A percentile compares a stretch with the other conserved stretches of the same genome.
Conservation (phyloP, 92 coral and sea anemone species). For the Epizoanthus ramosus region DNA sequence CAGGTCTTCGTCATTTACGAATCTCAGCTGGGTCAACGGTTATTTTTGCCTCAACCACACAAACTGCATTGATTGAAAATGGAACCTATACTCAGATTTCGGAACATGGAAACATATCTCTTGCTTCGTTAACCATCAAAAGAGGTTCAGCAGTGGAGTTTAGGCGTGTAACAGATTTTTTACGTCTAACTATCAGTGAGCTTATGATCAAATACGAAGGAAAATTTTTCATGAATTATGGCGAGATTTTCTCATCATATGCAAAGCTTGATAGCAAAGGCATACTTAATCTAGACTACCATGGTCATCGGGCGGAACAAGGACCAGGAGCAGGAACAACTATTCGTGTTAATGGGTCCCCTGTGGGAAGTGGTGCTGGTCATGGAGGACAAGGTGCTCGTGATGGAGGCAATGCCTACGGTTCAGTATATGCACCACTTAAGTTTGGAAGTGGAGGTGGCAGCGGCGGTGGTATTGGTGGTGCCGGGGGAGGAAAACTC, state of each 20-base stretch:
- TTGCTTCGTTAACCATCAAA: constrained; percentile 58
- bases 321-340: constrained; percentile 71
- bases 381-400: constrained; percentile 70
- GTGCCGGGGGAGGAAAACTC: constrained; percentile 69
- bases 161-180: constrained; percentile 50
- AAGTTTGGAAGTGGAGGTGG: constrained; percentile 74
- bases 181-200: constrained; percentile 57
- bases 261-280: constrained; percentile 68
- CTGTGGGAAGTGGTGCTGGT: constrained; percentile 65
- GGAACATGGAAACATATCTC: constrained; percentile 67
- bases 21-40: constrained; percentile 55
- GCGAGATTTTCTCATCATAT: constrained; percentile 66
- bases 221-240: constrained; percentile 56
- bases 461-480: constrained; percentile 61
- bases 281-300: constrained; percentile 43
- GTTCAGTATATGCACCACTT: constrained; percentile 60
- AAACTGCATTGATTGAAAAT: constrained; percentile 68
- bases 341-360: constrained; percentile 17
- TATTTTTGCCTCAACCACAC: constrained; percentile 59
- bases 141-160: constrained; percentile 56
- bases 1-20: constrained; percentile 63
- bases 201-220: constrained; percentile 58
- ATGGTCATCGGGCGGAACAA: constrained; percentile 52
- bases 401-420: constrained; percentile 67
- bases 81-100: constrained; percentile 54